Evolutionary conservation across 2,113 vertebrate genomes (phyloP).

Genomic region (Thalassoma bifasciatum): DNA sequence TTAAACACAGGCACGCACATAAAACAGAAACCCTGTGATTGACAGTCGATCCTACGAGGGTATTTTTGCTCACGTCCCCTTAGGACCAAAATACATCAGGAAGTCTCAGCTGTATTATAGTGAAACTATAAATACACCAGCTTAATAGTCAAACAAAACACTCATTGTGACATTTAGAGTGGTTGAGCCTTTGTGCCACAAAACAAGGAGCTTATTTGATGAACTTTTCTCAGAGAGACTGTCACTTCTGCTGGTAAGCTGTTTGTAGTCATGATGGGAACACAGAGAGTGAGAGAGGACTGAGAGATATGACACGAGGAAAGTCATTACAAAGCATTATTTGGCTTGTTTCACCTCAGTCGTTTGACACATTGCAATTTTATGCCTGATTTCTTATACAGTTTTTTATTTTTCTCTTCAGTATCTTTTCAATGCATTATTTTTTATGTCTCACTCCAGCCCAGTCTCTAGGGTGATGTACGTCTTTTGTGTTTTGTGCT

Average conservation of each 20-base stretch:
- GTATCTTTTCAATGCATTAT: constrained; percentile 15
- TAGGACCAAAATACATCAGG: constrained; percentile 49
- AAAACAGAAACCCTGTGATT: constrained; percentile 38
- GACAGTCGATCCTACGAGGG: constrained; percentile 51
- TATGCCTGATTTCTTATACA: constrained; percentile 24
- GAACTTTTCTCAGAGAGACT: constrained; percentile 37
- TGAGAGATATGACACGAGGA: constrained; percentile 10
- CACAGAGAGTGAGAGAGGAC: constrained; percentile 1
- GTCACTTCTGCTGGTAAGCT: constrained; percentile 44
- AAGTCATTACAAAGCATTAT: constrained; percentile 38
- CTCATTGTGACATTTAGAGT: constrained; percentile 4
- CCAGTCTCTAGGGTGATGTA: constrained; percentile 12
- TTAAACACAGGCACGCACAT: constrained; percentile 4
- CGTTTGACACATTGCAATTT: constrained; percentile 25
- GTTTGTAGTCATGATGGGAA: constrained; percentile 32
- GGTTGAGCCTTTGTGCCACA: constrained; percentile 21
- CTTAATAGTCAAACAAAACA: constrained; percentile 21
- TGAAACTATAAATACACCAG: constrained; percentile 43
- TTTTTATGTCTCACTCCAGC: constrained; percentile 8
- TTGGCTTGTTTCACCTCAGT: constrained; percentile 31
- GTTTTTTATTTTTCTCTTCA: constrained; percentile 9
- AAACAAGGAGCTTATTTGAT: constrained; percentile 55
- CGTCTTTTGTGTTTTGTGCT: constrained; percentile 26
- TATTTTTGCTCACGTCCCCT: constrained; percentile 38
- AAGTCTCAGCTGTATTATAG: constrained; percentile 21